Base-by-base conservation (phyloP, 2,888 invertebrate species). In the Aphodius sticticus region DNA sequence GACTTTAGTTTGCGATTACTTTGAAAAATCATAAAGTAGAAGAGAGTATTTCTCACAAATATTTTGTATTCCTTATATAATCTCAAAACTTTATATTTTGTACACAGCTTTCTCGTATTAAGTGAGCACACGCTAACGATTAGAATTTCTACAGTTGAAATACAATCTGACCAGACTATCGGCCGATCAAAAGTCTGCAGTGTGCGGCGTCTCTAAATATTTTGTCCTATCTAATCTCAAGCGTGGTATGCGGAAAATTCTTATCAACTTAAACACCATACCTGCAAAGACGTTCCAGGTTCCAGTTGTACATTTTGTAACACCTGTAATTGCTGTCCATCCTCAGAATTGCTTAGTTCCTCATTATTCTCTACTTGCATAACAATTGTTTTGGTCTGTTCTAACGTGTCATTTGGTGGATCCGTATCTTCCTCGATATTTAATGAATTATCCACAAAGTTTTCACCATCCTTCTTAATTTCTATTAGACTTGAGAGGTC, bases 401-500 rank as follows among this genome's bases (percentile, higher is more conserved):
- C 35, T 53, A 53, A 53, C 36, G 26, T 6, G 37, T 74, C 37
- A 74, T 35, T 74, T n/a, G 26, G n/a, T 35, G 26, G n/a, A 36
- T 74, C 74, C 9, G 74, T n/a, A 74, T 6, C 12, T 16, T 70
- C 70, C 70, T 36, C 37, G 12, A 36, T 74, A 36, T 74, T 26
- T 16, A 35, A 71, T 74, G 69, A 69, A 70, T 70, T 79, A 38
- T 79, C 79, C 3, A 77, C 77, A 53, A 76, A 78, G 26, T 71
- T 69, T 16, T 15, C 26, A 7, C n/a, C 38, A 53, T 81, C 81
- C 70, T 78, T 78, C 70, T 88, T 88, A 37, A 87, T 81, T 78
- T 87, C 87, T 36, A 87, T 86, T 80, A 86, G 88, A 69, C 86
- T 86, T 26, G 86, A 80, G 78, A 88, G 82, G 82, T 88, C 88